A percentile compares a stretch with the other conserved stretches of the same genome.
These are phyloP conservation scores for Macrophya annulata DNA, from an alignment of 2,888 invertebrate genomes.

Conservation along the genomic window DNA sequence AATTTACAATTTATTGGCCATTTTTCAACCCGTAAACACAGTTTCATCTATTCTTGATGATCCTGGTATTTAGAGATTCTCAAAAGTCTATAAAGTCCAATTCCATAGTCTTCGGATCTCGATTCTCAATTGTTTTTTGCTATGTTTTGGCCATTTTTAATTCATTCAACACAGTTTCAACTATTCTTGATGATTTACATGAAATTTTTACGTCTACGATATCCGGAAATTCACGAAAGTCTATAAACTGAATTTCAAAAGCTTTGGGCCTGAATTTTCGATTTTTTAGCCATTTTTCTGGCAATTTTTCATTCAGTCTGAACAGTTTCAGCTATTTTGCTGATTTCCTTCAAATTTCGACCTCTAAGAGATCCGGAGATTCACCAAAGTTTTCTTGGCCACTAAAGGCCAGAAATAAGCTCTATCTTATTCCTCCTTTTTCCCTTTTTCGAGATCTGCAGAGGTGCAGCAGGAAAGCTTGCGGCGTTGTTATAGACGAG, in stretches of 20 bases:
- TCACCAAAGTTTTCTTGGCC: not conserved
- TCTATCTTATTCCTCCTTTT: not conserved
- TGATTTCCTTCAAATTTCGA: not conserved
- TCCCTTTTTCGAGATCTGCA: not conserved
- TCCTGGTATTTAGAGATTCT: not conserved
- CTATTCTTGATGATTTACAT: too few relatives aligned
- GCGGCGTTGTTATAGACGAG: constrained; percentile 1
- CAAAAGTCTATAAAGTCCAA: not conserved
- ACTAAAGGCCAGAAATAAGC: not conserved
- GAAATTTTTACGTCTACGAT: too few relatives aligned
- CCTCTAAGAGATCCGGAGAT: not conserved
- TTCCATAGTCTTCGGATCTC: too few relatives aligned
- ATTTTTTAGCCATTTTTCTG: not conserved
- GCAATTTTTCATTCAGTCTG: not conserved
- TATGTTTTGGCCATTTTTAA: too few relatives aligned
- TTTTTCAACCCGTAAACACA: not conserved
- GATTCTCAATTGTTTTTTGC: too few relatives aligned
- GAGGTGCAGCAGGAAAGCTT: not conserved
- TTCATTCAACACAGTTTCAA: too few relatives aligned
- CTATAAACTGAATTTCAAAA: not conserved
- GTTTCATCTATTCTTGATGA: not conserved
- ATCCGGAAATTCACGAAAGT: too few relatives aligned
- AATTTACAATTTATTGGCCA: not conserved
- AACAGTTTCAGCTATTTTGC: not conserved
- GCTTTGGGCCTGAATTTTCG: not conserved